phyloP scores from a whole-genome alignment of 1,140 invertebrate species.

The Bacillus rossius region DNA sequence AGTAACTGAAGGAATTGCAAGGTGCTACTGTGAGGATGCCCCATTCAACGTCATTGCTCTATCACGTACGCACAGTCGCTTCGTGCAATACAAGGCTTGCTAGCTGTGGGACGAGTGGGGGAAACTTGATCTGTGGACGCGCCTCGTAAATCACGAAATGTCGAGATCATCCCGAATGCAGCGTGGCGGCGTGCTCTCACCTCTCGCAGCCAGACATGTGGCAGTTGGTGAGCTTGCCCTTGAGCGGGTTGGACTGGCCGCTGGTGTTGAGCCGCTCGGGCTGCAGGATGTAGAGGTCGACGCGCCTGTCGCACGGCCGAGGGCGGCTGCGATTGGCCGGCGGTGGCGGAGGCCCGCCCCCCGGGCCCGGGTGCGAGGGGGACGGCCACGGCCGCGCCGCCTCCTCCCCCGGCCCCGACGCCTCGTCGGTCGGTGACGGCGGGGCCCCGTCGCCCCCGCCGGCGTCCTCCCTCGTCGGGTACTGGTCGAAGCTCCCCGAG shows the following conservation, averaged over 20 bases:
- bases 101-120: no score
- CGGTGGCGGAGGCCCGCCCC: neutral
- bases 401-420: conserved; percentile 19
- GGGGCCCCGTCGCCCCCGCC: conserved; percentile 35
- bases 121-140: no score
- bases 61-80: no score
- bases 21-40: no score
- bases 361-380: neutral
- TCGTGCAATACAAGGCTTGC: no score
- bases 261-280: conserved; percentile 72
- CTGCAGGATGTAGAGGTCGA: conserved; percentile 81
- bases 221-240: conserved; percentile 88
- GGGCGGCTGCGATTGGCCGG: conserved; percentile 49
- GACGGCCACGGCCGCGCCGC: conserved; percentile 21
- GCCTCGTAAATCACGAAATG: no score
- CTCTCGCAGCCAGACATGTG: conserved; percentile 85
- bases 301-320: conserved; percentile 77
- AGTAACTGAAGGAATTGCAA: no score
- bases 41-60: no score
- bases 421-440: conserved; percentile 31
- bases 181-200: no score
- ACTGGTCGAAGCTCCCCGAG: conserved; percentile 34
- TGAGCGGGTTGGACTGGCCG: conserved; percentile 65
- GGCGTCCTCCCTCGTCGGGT: conserved; percentile 37
- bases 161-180: no score